These are phyloP conservation scores for Lordiphosa stackelbergi DNA, from an alignment of 1,140 invertebrate species.

Conservation along the genomic window DNA sequence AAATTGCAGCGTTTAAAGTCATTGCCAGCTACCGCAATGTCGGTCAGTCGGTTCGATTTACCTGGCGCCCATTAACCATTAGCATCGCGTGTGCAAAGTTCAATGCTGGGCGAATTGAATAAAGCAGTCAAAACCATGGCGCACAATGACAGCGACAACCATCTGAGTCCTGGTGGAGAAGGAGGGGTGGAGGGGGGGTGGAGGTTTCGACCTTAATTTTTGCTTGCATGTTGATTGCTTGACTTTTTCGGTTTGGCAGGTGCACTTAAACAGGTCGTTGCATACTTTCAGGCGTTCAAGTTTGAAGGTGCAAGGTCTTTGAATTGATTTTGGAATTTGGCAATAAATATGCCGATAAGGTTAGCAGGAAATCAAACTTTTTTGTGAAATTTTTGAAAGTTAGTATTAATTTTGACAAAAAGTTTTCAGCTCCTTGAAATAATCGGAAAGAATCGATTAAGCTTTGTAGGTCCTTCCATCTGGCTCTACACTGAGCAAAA, in stretches of 20 bases:
- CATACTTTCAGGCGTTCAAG: constrained; percentile 41
- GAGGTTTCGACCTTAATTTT: constrained; percentile 55
- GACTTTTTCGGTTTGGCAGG: constrained; percentile 29
- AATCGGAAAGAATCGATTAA: too few species aligned
- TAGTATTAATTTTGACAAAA: too few species aligned
- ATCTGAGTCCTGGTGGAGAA: constrained; percentile 4
- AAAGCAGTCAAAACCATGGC: constrained; percentile 57
- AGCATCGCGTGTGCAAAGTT: constrained; percentile 31
- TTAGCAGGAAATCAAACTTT: neutral
- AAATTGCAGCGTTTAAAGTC: constrained; percentile 19
- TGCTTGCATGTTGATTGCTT: constrained; percentile 54
- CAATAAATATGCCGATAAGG: constrained; percentile 15
- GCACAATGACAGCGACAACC: constrained; percentile 58
- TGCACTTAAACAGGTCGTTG: constrained; percentile 33
- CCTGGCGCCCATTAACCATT: neutral
- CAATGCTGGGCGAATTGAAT: constrained; percentile 54
- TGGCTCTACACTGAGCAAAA: too few species aligned
- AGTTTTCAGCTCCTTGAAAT: too few species aligned
- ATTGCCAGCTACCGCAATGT: neutral
- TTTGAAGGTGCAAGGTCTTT: constrained; percentile 49
- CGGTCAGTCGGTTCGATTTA: constrained; percentile 35
- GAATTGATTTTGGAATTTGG: constrained; percentile 49
- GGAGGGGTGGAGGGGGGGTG: neutral
- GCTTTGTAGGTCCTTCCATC: too few species aligned
- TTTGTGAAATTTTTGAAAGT: too few species aligned